phyloP scores from a whole-genome alignment of 2,113 vertebrate genomes.

The Trematocara marginatum region DNA sequence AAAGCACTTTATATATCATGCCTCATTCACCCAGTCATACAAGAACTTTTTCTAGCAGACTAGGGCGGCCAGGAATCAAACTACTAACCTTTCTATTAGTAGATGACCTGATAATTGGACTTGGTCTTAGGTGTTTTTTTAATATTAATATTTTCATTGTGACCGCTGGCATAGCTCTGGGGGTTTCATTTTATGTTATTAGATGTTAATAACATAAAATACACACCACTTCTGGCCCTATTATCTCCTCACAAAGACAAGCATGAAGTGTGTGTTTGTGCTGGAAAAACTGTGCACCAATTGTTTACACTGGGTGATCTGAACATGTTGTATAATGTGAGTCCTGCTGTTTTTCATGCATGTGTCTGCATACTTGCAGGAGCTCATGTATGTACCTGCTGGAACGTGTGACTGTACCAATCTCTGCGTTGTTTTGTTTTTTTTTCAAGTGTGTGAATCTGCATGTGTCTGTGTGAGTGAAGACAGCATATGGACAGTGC shows the following conservation, averaged over 20 bases:
- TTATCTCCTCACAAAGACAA: background rate
- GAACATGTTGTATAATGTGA: background rate
- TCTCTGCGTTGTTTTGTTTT: background rate
- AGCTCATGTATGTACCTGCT: constrained; percentile 4
- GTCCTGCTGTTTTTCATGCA: background rate
- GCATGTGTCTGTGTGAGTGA: constrained; percentile 48
- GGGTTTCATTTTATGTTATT: background rate
- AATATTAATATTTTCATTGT: background rate
- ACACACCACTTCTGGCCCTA: background rate
- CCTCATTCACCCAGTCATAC: background rate
- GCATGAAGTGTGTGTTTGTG: background rate
- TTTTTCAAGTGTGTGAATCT: constrained; percentile 22
- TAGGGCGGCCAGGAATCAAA: background rate
- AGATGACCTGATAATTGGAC: background rate
- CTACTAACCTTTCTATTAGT: background rate
- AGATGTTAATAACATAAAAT: background rate
- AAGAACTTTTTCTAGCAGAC: background rate
- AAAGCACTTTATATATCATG: background rate
- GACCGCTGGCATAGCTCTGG: background rate
- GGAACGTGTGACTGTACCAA: background rate
- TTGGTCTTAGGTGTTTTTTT: background rate
- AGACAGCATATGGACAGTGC: constrained; percentile 77
- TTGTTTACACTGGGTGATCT: background rate
- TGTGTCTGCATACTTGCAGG: background rate
- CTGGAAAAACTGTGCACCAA: background rate